Percentiles rank a stretch among this genome's conserved stretches.
phyloP scores from a whole-genome alignment of 2,797 vertebrate genomes.

The Sebastes diploproa region DNA sequence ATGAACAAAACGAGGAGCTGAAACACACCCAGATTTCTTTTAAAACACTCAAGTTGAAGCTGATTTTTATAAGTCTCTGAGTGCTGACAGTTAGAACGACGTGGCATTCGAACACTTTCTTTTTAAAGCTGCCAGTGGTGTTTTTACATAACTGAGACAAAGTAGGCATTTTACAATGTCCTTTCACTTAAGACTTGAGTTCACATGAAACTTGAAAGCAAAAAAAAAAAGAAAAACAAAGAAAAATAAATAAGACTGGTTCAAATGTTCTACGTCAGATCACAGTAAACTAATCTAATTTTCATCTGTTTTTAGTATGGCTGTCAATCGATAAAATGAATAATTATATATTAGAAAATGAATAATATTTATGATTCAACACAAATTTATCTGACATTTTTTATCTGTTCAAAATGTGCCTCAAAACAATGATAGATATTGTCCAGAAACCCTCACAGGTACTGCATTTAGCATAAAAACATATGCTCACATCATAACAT shows the following conservation, averaged over 20 bases:
- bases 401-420: too few species aligned
- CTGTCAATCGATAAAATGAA: too few species aligned
- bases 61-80: neutral
- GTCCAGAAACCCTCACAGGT: too few species aligned
- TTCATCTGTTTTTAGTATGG: neutral
- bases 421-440: too few species aligned
- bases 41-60: neutral
- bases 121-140: neutral
- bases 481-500: too few species aligned
- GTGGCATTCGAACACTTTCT: neutral
- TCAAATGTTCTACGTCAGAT: neutral
- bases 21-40: neutral
- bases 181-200: neutral
- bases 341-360: too few species aligned
- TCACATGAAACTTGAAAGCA: neutral
- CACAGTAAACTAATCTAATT: neutral
- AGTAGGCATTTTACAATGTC: neutral
- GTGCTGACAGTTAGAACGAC: neutral
- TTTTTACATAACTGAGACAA: neutral
- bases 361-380: too few species aligned
- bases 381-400: too few species aligned
- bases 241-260: neutral
- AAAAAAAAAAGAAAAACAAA: too few species aligned
- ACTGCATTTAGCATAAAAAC: too few species aligned
- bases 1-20: neutral